Evolutionary conservation across 1,140 invertebrate genomes (phyloP), one percentile per base, ranked within the genome.

Genomic region (Trachelipus rathkii): DNA sequence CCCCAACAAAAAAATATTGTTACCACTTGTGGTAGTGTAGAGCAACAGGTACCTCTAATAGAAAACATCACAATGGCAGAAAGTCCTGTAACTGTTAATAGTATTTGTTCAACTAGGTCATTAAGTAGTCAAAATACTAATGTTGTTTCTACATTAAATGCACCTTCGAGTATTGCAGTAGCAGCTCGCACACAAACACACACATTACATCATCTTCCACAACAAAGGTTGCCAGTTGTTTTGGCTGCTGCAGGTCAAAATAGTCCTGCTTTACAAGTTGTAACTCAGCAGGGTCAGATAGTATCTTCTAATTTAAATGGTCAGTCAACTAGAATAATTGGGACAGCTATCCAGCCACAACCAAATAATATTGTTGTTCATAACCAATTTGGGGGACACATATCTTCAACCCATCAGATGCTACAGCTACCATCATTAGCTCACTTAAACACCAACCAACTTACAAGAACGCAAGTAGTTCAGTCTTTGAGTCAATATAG

Each of bases 391-490:
- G 50, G 50, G 11, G 50, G 50, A 4, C 33, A 33, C 6, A 33
- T 33, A 33, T 33, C 33, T 33, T 33, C 33, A 33, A 6, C 33
- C 33, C 50, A 60, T 19, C 50, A 60, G 19, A 60, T 60, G 50
- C 3, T 60, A 60, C 50, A 60, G 50, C 19, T 60, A 60, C 50
- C 50, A 15, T 60, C 50, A 13, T 60, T 60, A 19, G 3, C 50
- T 60, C 50, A 60, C 11, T 19, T 60, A 15, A 60, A 60, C 19
- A 60, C 50, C 8, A 76, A 71, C 21, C 77, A 78, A 53, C 11
- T 78, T 44, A 78, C 75, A 67, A 75, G 77, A 73, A 70, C 77
- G 10, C 71, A 74, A 43, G 74, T 78, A 13, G 69, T 71, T 24
- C 77, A 75, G 45, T 72, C 24, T 71, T 23, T 44, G 44, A 44